phyloP scores from a whole-genome alignment of 2,113 vertebrate species.

The Mionectes macconnelli region DNA sequence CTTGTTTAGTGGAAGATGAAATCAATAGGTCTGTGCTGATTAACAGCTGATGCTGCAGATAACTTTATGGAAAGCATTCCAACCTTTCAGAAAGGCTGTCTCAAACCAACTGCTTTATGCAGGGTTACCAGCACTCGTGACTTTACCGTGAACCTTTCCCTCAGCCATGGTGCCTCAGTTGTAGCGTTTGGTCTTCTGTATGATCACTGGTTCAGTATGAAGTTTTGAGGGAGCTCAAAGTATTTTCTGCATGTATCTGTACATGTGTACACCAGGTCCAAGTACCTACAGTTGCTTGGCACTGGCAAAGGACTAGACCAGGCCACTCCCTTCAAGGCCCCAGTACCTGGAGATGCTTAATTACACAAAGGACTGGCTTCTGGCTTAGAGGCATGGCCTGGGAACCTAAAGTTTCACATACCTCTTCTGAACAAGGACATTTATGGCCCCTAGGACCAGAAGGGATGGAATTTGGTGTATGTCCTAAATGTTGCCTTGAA shows the following conservation, averaged over 20 bases:
- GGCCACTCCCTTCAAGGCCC: not conserved
- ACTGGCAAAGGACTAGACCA: not conserved
- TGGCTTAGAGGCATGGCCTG: not conserved
- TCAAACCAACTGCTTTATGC: not conserved
- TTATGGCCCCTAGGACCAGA: not conserved
- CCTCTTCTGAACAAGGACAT: not conserved
- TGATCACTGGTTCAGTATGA: not conserved
- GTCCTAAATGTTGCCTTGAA: not conserved
- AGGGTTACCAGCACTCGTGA: not conserved
- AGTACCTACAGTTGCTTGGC: not conserved
- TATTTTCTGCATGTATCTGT: not conserved
- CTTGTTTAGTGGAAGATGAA: slow-evolving; percentile 10
- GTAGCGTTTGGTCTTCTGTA: not conserved
- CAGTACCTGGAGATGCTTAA: not conserved
- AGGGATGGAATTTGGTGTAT: not conserved
- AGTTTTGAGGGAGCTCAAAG: not conserved
- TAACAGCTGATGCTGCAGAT: slow-evolving; percentile 22
- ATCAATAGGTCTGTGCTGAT: slow-evolving; percentile 23
- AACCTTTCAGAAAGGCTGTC: slow-evolving; percentile 5
- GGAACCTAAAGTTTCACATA: not conserved
- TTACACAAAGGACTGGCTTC: not conserved
- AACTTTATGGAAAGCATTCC: slow-evolving; percentile 3
- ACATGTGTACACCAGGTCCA: accelerated
- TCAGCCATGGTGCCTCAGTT: not conserved
- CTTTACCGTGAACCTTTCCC: not conserved